Percentiles rank a stretch among this genome's conserved stretches.
These are phyloP conservation scores for Temnothorax longispinosus DNA, from an alignment of 1,140 invertebrate genomes.

Conservation along the genomic window DNA sequence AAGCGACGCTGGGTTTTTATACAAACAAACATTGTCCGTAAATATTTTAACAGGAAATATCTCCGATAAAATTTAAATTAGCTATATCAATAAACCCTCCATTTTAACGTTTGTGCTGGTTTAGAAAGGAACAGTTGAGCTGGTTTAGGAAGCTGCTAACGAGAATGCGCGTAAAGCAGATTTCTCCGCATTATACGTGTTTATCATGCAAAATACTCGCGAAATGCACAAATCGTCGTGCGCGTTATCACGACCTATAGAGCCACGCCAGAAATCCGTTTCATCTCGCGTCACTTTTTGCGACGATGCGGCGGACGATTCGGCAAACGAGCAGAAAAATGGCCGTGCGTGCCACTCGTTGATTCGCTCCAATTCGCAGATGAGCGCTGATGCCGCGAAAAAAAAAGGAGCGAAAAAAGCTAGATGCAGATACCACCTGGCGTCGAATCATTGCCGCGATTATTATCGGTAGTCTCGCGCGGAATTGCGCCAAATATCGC, in stretches of 20 bases:
- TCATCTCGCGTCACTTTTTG: slow-evolving; percentile 54
- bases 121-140: background rate
- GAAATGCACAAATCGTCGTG: slow-evolving; percentile 27
- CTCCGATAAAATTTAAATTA: background rate
- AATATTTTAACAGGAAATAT: background rate
- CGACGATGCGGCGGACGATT: slow-evolving; percentile 43
- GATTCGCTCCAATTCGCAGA: slow-evolving; percentile 67
- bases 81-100: background rate
- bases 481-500: slow-evolving; percentile 60
- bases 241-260: slow-evolving; percentile 49
- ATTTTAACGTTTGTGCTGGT: slow-evolving; percentile 1
- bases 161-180: slow-evolving; percentile 6
- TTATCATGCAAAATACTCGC: slow-evolving; percentile 29
- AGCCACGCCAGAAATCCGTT: slow-evolving; percentile 43
- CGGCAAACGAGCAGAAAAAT: slow-evolving; percentile 69
- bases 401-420: slow-evolving; percentile 1
- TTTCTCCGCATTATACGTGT: slow-evolving; percentile 15
- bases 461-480: slow-evolving; percentile 66
- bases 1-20: background rate
- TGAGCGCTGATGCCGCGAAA: slow-evolving; percentile 56
- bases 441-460: slow-evolving; percentile 62
- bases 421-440: slow-evolving; percentile 69
- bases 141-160: background rate
- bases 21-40: background rate
- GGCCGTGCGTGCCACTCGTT: slow-evolving; percentile 58